Evolutionary conservation across 2,888 invertebrate genomes (phyloP).

Genomic region (Drosophila paucipuncta): DNA sequence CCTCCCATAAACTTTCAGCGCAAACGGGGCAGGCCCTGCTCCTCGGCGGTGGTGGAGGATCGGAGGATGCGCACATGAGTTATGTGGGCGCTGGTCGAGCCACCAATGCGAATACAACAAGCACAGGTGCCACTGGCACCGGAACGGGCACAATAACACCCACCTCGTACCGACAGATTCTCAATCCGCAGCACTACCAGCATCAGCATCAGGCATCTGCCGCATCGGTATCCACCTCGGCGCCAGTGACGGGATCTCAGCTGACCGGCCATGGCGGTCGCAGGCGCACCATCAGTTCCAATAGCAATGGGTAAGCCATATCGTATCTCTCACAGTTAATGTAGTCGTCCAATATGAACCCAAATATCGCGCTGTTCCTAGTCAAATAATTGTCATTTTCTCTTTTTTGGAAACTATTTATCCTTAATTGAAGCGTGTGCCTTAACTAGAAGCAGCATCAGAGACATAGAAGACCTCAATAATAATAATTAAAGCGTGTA

Average conservation of each 20-base stretch:
- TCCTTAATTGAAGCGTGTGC: too few relatives aligned
- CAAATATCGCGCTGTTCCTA: background rate
- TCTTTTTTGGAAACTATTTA: too few relatives aligned
- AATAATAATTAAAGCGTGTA: too few relatives aligned
- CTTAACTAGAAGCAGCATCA: too few relatives aligned
- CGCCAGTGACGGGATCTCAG: slow-evolving; percentile 71
- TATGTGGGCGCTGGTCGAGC: slow-evolving; percentile 22
- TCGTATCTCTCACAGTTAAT: too few relatives aligned
- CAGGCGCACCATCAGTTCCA: slow-evolving; percentile 85
- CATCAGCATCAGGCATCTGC: slow-evolving; percentile 52
- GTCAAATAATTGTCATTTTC: background rate
- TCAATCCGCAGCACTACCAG: slow-evolving; percentile 44
- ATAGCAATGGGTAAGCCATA: slow-evolving; percentile 84
- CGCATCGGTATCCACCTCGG: slow-evolving; percentile 79
- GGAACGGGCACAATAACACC: background rate
- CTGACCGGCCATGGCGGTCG: slow-evolving; percentile 70
- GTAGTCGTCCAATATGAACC: background rate
- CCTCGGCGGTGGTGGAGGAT: background rate
- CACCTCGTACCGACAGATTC: slow-evolving; percentile 25
- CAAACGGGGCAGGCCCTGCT: slow-evolving; percentile 29
- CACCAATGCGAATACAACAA: slow-evolving; percentile 17
- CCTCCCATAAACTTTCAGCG: slow-evolving; percentile 85
- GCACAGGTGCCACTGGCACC: slow-evolving; percentile 18
- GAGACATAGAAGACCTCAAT: too few relatives aligned
- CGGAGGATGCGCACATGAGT: slow-evolving; percentile 49